These are phyloP conservation scores for Dyspetes luteomarginatus DNA, from an alignment of 2,888 invertebrate genomes.

Conservation along the genomic window DNA sequence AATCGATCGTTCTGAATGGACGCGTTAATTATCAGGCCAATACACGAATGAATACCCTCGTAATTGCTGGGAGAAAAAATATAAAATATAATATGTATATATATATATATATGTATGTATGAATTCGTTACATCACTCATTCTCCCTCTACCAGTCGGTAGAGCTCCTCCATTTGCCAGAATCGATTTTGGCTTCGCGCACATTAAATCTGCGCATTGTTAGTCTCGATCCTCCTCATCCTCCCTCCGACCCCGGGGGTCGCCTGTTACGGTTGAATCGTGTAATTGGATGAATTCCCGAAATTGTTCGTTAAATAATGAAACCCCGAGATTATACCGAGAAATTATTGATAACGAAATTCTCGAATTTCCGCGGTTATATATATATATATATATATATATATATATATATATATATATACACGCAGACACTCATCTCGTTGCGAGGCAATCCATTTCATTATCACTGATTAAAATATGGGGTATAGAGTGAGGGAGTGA, in stretches of 20 bases:
- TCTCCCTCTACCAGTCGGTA: neutral
- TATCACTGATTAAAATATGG: too few species aligned
- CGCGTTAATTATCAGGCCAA: conserved; percentile 60
- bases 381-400: too few species aligned
- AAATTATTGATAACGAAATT: conserved; percentile 44
- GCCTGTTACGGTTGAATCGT: conserved; percentile 36
- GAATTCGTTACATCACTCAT: conserved; percentile 21
- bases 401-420: too few species aligned
- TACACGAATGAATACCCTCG: conserved; percentile 55
- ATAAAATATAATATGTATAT: conserved; percentile 1
- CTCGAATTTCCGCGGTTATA: neutral
- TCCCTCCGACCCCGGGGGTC: neutral
- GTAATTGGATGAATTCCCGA: conserved; percentile 53
- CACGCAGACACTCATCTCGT: too few species aligned
- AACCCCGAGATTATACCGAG: conserved; percentile 16
- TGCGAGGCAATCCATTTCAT: too few species aligned
- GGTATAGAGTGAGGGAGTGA: neutral
- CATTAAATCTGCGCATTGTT: conserved; percentile 62
- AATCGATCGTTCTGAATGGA: conserved; percentile 53
- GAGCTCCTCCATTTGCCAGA: conserved; percentile 36
- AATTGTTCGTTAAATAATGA: conserved; percentile 52
- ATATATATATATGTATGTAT: neutral
- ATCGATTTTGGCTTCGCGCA: conserved; percentile 59
- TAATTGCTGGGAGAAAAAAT: conserved; percentile 42
- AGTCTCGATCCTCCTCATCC: conserved; percentile 49